Evolutionary conservation across 1,140 invertebrate genomes (phyloP).

Genomic region (Brachionus koreanus): DNA sequence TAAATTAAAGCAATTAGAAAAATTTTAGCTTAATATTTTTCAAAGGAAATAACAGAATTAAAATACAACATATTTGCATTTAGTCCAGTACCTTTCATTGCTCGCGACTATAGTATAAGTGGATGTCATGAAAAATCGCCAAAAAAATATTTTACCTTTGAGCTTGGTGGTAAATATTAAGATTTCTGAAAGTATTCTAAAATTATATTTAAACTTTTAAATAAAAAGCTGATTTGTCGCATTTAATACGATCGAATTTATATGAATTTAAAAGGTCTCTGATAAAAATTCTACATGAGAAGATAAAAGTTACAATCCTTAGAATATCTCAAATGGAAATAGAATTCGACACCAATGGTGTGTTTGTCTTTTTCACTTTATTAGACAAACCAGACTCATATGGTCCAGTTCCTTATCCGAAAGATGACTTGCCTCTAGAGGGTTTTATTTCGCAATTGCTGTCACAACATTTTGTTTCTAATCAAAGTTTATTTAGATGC

Average conservation of each 20-base stretch:
- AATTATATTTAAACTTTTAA: neutral
- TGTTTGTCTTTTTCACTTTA: constrained; percentile 27
- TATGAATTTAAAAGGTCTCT: neutral
- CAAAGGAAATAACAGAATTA: neutral
- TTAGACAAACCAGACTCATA: constrained; percentile 3
- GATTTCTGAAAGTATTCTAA: neutral
- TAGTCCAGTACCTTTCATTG: neutral
- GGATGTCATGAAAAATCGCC: neutral
- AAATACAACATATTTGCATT: constrained; percentile 17
- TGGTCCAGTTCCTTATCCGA: neutral
- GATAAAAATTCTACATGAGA: neutral
- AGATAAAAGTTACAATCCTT: neutral
- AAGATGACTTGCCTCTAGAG: constrained; percentile 8
- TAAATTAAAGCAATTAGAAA: neutral
- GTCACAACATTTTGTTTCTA: neutral
- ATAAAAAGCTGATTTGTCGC: neutral
- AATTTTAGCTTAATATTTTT: neutral
- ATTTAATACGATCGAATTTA: constrained; percentile 33
- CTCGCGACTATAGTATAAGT: neutral
- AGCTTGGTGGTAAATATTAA: neutral
- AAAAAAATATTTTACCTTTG: constrained; percentile 1
- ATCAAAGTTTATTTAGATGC: neutral
- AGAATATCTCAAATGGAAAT: constrained; percentile 18
- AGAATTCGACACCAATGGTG: neutral
- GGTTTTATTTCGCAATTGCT: neutral